phyloP scores from a whole-genome alignment of 2,888 invertebrate genomes.

The Rotaria socialis region DNA sequence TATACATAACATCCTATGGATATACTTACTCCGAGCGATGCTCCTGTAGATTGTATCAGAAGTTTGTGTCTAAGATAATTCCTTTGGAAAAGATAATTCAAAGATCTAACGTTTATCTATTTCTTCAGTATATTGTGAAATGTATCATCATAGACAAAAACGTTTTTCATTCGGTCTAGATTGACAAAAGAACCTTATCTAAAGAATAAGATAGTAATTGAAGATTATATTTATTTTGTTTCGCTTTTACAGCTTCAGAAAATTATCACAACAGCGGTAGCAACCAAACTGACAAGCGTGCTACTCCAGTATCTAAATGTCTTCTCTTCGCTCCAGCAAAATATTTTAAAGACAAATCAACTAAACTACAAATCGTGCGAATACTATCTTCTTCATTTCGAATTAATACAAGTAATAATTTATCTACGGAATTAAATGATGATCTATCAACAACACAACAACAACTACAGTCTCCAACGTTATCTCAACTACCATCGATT shows the following conservation, averaged over 20 bases:
- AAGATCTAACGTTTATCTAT: no score
- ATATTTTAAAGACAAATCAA: neutral
- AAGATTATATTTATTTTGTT: no score
- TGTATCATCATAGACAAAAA: no score
- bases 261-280: neutral
- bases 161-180: neutral
- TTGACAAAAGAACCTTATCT: no score
- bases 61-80: no score
- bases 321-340: slow-evolving; percentile 6
- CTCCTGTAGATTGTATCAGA: no score
- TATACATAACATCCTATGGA: no score
- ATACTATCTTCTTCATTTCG: slow-evolving; percentile 32
- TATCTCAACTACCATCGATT: neutral
- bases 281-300: neutral
- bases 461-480: neutral
- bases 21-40: no score
- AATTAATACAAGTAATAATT: neutral
- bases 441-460: neutral
- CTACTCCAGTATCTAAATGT: neutral
- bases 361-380: neutral
- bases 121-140: no score
- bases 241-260: neutral
- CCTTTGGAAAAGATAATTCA: no score
- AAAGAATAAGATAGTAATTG: no score
- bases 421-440: neutral